A percentile compares a stretch with the other conserved stretches of the same genome.
phyloP scores from a whole-genome alignment of 1,140 invertebrate genomes.

The Heterodera schachtii region DNA sequence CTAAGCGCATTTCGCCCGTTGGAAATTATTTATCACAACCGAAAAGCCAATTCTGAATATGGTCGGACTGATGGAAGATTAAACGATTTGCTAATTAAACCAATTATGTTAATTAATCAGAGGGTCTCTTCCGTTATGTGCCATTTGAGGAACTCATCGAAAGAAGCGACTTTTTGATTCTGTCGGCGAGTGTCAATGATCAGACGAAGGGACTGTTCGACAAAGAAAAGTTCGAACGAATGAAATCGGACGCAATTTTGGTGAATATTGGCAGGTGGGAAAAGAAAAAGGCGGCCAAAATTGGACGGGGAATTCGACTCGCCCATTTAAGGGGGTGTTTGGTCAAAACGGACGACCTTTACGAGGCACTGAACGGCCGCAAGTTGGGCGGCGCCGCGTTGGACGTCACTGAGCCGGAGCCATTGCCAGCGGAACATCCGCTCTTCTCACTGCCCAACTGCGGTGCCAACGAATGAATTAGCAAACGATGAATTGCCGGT shows the following conservation, averaged over 20 bases:
- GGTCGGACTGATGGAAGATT: not conserved
- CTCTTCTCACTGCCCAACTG: slow-evolving; percentile 79
- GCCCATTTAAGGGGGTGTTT: not conserved
- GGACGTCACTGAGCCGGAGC: slow-evolving; percentile 89
- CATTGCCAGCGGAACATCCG: slow-evolving; percentile 78
- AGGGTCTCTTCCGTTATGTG: slow-evolving; percentile 71
- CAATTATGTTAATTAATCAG: slow-evolving; percentile 66
- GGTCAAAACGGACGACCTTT: not conserved
- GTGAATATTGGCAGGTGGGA: slow-evolving; percentile 76
- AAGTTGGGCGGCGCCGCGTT: slow-evolving; percentile 81
- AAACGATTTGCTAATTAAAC: not conserved
- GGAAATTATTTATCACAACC: slow-evolving; percentile 36
- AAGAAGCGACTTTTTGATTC: slow-evolving; percentile 80
- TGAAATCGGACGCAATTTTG: slow-evolving; percentile 81
- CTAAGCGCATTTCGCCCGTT: slow-evolving; percentile 31
- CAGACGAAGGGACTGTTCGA: slow-evolving; percentile 79
- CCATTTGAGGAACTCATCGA: slow-evolving; percentile 74
- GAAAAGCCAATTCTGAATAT: slow-evolving; percentile 8
- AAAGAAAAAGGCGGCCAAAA: not conserved
- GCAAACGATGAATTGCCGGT: slow-evolving; percentile 44
- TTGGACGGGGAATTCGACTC: no score
- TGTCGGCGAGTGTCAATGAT: slow-evolving; percentile 74
- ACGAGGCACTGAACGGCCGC: slow-evolving; percentile 39
- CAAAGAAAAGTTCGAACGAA: slow-evolving; percentile 75
- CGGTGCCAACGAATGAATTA: slow-evolving; percentile 19